phyloP scores from a whole-genome alignment of 2,888 invertebrate species.

The Mythimna lalbum region DNA sequence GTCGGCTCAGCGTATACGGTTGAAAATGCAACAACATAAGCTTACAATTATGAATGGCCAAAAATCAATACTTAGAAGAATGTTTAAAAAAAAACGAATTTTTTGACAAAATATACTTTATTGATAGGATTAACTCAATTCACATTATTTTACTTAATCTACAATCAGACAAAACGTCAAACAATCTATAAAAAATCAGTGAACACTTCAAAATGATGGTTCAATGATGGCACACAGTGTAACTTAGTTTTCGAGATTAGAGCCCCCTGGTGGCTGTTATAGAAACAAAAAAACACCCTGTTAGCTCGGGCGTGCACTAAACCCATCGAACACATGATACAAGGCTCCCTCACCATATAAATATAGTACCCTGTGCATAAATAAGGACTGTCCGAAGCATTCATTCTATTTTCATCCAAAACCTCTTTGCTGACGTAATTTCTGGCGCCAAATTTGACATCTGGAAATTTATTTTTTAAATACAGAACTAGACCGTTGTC shows the following conservation, averaged over 20 bases:
- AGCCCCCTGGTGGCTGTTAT: slow-evolving; percentile 91
- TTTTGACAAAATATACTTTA: slow-evolving; percentile 39
- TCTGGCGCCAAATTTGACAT: slow-evolving; percentile 87
- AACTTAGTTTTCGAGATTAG: slow-evolving; percentile 93
- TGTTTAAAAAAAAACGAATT: not conserved
- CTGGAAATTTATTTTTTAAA: slow-evolving; percentile 77
- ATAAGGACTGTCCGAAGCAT: slow-evolving; percentile 91
- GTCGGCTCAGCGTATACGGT: too few species aligned
- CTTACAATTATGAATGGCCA: not conserved
- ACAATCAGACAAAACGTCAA: slow-evolving; percentile 27
- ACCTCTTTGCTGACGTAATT: slow-evolving; percentile 77
- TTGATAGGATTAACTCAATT: slow-evolving; percentile 56
- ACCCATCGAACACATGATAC: slow-evolving; percentile 99
- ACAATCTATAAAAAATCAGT: slow-evolving; percentile 87
- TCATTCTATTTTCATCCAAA: slow-evolving; percentile 57
- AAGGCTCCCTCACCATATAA: slow-evolving; percentile 96
- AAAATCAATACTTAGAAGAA: not conserved
- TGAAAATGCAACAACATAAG: too few species aligned
- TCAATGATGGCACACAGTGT: slow-evolving; percentile 94
- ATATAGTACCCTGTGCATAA: slow-evolving; percentile 97
- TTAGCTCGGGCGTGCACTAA: slow-evolving; percentile 96
- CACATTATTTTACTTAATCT: slow-evolving; percentile 22
- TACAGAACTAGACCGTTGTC: slow-evolving; percentile 77
- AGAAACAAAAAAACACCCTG: slow-evolving; percentile 94
- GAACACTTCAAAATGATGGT: slow-evolving; percentile 98